These are phyloP conservation scores for Chionis minor DNA, from an alignment of 2,113 vertebrate species.

Conservation along the genomic window DNA sequence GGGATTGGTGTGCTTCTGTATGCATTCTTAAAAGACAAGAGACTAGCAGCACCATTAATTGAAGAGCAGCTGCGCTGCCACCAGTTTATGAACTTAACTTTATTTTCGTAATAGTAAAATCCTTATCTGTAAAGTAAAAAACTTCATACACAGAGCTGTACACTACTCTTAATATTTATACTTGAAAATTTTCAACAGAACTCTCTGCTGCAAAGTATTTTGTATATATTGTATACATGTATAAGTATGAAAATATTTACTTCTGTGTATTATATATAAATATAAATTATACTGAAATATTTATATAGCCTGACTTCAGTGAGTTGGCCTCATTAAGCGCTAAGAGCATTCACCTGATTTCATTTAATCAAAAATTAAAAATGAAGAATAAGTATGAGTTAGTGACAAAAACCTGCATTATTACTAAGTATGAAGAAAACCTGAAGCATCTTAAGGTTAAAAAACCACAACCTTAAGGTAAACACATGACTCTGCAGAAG, in stretches of 20 bases:
- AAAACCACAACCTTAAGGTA: too few species aligned
- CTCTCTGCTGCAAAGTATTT: background rate
- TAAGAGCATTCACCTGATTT: too few species aligned
- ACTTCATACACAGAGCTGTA: background rate
- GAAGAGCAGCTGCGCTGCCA: background rate
- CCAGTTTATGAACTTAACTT: background rate
- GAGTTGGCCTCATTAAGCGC: too few species aligned
- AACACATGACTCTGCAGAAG: too few species aligned
- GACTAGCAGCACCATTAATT: background rate
- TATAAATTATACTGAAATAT: too few species aligned
- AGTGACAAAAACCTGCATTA: too few species aligned
- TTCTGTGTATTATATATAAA: background rate
- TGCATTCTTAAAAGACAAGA: background rate
- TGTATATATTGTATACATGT: background rate
- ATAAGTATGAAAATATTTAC: background rate
- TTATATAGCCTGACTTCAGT: too few species aligned
- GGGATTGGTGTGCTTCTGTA: background rate
- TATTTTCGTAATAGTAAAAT: background rate
- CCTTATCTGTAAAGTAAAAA: background rate
- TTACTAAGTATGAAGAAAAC: too few species aligned
- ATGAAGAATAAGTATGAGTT: too few species aligned
- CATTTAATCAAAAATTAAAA: too few species aligned
- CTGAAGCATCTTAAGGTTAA: too few species aligned
- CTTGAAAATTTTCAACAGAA: background rate
- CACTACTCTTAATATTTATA: background rate